A percentile compares a stretch with the other conserved stretches of the same genome.
Conservation (phyloP, 2,888 invertebrate species). For the Glaucopsyche alexis region DNA sequence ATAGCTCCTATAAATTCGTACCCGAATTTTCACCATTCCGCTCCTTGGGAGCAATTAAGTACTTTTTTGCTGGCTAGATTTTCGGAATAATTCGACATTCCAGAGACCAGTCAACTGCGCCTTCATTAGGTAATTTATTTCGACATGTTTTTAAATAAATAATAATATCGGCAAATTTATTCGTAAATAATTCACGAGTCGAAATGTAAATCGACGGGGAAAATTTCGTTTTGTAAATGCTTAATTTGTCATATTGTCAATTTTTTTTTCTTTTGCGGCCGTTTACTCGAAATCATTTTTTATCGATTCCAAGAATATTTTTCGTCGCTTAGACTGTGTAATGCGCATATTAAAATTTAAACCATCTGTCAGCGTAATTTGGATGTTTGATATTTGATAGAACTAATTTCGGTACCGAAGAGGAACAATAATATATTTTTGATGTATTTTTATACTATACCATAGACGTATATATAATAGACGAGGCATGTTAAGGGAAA, state of each 20-base stretch:
- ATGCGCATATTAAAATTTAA: no score
- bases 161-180: conserved; percentile 24
- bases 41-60: conserved; percentile 78
- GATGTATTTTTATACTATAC: no score
- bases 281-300: background rate
- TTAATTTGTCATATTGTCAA: background rate
- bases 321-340: background rate
- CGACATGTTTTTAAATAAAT: conserved; percentile 39
- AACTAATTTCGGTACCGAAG: no score
- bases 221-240: conserved; percentile 21
- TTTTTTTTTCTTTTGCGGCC: background rate
- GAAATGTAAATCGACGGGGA: conserved; percentile 6
- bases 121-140: conserved; percentile 67
- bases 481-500: no score
- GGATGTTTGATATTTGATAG: no score
- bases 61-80: conserved; percentile 67
- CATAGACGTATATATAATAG: no score
- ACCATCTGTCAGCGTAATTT: no score
- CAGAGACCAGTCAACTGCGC: conserved; percentile 64
- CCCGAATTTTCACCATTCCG: conserved; percentile 76
- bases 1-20: conserved; percentile 78
- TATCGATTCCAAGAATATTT: background rate
- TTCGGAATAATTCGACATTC: conserved; percentile 65
- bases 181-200: conserved; percentile 13
- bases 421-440: no score